Conservation (phyloP, 2,888 invertebrate species). For the Ypsolopha sequella region DNA sequence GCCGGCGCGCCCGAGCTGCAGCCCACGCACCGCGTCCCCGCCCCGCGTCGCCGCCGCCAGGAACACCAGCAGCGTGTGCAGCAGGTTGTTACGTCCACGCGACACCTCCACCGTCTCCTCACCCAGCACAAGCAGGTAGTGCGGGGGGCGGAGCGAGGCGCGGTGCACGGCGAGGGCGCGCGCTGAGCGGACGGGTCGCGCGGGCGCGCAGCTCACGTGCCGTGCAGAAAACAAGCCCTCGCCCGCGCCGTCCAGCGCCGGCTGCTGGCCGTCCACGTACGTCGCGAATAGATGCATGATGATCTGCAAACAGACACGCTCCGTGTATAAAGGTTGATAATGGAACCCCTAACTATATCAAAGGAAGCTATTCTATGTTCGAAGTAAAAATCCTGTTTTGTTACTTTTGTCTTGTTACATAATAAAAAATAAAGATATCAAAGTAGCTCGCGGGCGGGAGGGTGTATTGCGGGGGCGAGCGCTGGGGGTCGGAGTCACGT, state of each 20-base stretch:
- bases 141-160: conserved; percentile 69
- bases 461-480: too few species aligned
- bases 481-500: too few species aligned
- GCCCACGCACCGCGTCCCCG: conserved; percentile 31
- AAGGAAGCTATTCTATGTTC: too few species aligned
- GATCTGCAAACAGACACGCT: not conserved
- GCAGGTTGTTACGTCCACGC: conserved; percentile 86
- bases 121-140: conserved; percentile 76
- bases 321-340: too few species aligned
- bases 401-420: too few species aligned
- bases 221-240: conserved; percentile 67
- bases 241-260: conserved; percentile 34
- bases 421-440: too few species aligned
- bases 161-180: conserved; percentile 74
- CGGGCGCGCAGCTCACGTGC: conserved; percentile 62
- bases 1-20: conserved; percentile 49
- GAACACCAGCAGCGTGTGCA: conserved; percentile 88
- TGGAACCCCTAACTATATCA: too few species aligned
- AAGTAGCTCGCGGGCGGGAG: too few species aligned
- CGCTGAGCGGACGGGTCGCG: conserved; percentile 68
- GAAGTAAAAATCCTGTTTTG: too few species aligned
- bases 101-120: conserved; percentile 55
- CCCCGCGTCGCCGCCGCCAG: conserved; percentile 78
- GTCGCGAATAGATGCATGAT: conserved; percentile 87
- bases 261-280: conserved; percentile 87